These are phyloP conservation scores for Drosophila takahashii DNA, from an alignment of 1,140 invertebrate species.

Conservation along the genomic window DNA sequence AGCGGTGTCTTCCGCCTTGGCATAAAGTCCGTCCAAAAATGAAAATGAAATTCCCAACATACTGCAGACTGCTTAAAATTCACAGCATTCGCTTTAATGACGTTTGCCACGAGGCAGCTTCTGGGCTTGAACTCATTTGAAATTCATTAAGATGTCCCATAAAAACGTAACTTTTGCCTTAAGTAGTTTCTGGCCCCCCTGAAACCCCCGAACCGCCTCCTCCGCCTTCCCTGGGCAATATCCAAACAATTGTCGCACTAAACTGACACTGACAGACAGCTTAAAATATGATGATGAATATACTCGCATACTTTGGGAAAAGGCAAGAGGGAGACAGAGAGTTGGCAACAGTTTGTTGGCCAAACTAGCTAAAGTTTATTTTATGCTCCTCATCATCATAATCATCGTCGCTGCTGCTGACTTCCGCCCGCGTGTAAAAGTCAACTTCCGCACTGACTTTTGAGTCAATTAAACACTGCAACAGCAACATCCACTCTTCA, in stretches of 20 bases:
- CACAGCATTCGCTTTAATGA: slow-evolving; percentile 58
- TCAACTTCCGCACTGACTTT: slow-evolving; percentile 70
- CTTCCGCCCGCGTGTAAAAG: slow-evolving; percentile 70
- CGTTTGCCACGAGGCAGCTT: slow-evolving; percentile 49
- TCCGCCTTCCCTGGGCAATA: slow-evolving; percentile 32
- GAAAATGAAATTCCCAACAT: slow-evolving; percentile 42
- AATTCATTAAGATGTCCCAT: slow-evolving; percentile 69
- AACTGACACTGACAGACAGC: slow-evolving; percentile 61
- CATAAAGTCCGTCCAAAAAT: neutral
- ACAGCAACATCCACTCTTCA: slow-evolving; percentile 29
- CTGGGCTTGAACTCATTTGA: slow-evolving; percentile 64
- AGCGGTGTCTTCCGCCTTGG: slow-evolving; percentile 42
- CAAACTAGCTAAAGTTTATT: slow-evolving; percentile 64
- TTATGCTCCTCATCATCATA: slow-evolving; percentile 49
- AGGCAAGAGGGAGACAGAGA: slow-evolving; percentile 1
- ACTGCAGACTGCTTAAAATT: slow-evolving; percentile 59
- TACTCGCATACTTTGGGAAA: slow-evolving; percentile 31
- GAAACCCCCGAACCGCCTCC: too few species aligned
- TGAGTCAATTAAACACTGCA: slow-evolving; percentile 71
- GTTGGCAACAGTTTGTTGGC: slow-evolving; percentile 64
- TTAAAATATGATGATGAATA: slow-evolving; percentile 53
- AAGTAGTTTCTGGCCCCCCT: slow-evolving; percentile 31
- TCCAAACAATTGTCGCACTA: slow-evolving; percentile 72
- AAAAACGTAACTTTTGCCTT: slow-evolving; percentile 61
- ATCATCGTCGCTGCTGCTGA: slow-evolving; percentile 39